Conservation (phyloP, 2,113 vertebrate genomes). For the Chionis minor region DNA sequence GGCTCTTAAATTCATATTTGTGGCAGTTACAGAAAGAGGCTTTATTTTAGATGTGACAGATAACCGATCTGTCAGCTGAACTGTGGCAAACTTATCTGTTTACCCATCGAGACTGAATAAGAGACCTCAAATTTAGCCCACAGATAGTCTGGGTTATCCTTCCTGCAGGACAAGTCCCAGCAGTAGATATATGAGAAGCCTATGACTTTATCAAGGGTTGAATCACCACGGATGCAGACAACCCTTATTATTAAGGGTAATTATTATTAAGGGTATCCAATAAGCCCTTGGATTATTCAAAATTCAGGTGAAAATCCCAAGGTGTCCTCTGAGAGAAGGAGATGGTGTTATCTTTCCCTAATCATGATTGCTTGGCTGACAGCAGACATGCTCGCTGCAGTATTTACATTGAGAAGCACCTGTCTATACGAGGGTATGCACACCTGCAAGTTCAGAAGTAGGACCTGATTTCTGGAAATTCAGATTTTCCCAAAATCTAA, state of each 20-base stretch:
- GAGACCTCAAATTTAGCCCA: not conserved
- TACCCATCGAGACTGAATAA: not conserved
- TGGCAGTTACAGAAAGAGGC: not conserved
- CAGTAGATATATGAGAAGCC: not conserved
- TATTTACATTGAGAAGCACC: not conserved
- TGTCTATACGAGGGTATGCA: not conserved
- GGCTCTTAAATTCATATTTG: not conserved
- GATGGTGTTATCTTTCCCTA: not conserved
- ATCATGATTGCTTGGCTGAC: not conserved
- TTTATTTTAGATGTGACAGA: not conserved
- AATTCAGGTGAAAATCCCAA: not conserved
- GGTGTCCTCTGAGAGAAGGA: not conserved
- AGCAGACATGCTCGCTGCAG: not conserved
- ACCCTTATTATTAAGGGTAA: not conserved
- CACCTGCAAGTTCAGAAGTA: not conserved
- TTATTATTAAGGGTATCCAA: no score
- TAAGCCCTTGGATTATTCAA: not conserved
- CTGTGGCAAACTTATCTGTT: not conserved
- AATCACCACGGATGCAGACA: not conserved
- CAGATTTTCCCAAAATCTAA: not conserved
- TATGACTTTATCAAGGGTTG: not conserved
- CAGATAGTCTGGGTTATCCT: not conserved
- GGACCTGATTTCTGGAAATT: not conserved
- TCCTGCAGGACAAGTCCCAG: not conserved
- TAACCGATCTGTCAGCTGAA: not conserved